Base-by-base conservation (phyloP, 1,140 invertebrate genomes). In the Drosophila simulans region DNA sequence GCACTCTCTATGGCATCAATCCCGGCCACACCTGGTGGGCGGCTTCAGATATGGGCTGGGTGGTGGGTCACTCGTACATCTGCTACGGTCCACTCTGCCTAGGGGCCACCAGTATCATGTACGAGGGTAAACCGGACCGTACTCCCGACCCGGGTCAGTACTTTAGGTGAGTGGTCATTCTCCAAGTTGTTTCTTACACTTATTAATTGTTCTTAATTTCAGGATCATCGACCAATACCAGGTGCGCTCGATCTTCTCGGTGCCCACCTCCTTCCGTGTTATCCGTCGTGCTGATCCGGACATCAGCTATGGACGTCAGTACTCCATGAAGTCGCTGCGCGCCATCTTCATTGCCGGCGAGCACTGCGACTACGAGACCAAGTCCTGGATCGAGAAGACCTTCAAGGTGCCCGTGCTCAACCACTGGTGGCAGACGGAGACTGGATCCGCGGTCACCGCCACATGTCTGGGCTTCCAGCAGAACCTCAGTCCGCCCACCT, bases 401-500 rank as follows among this genome's bases (percentile, higher is more conserved):
- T 97, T 98, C 80, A 94, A 96, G 68, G 96, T 97, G 2, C 97
- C 97, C 0, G 95, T 98, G 8, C 88, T 98, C 17, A 98, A 99
- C 92, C 96, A 99, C 91, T 99, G 97, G 97, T 99, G 98, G 98
- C 98, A 99, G 93, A 98, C 91, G 40, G 98, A 99, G 93, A 97
- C 97, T 0, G 98, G 97, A 0, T 97, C 97, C 69, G 95, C 97
- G 0, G 97, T 98, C 12, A 98, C 97, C 0, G 95, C 97, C 0
- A 95, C 95, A 0, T 98, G 96, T 92, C 79, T 97, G 11, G 97
- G 97, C 4, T 94, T 97, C 8, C 95, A 95, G 5, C 94, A 92
- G 27, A 92, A 54, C 59, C 80, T 93, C 25, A 93, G 93, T 68
- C 95, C 96, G 2, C 94, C 95, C 5, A 95, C 95, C 62, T 94